Base-by-base conservation (phyloP, 2,888 invertebrate species). In the Drosophila cyrtoloma region DNA sequence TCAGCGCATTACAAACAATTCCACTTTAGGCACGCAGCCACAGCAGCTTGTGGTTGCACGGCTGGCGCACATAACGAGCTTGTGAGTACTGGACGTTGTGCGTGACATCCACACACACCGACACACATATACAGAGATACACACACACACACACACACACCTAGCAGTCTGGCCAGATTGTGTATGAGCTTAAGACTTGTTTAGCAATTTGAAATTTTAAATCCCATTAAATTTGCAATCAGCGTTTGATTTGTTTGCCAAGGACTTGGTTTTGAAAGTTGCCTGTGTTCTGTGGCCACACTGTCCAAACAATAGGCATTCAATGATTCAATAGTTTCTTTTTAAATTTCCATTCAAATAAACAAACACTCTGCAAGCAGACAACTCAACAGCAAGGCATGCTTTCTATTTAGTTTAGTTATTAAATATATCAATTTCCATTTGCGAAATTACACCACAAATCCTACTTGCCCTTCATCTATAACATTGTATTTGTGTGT, bases 1-100 rank as follows among this genome's bases (percentile, higher is more conserved):
- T 77, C 87, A 77, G 75, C 82, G 86, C 86, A 89, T 89, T 87
- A 89, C 87, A 84, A 86, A 89, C 87, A 87, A 89, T 89, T 88
- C 81, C 90, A 87, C 88, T 89, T 87, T 81, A 79, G 82, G 79
- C 75, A 77, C 69, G 83, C 70, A 88, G 77, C 86, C 88, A 71
- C 84, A 87, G 65, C 75, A 89, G 82, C 79, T 89, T 87, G 90
- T 79, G 87, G 87, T 83, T 83, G 57, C 71, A 69, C 65, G 74
- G 53, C 56, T 50, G 66, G 59, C 50, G 64, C 71, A 77, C 71
- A 71, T 73, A 51, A 60, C 66, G 51, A 70, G 60, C 60, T 64
- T 63, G 28, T 66, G 68, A 62, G 51, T 42, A 53, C 44, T 61
- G 61, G 56, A 58, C 35, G 44, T 6, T 55, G 77, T 68, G 71